Evolutionary conservation across 2,888 invertebrate species (phyloP), one percentile per base, ranked within the genome.

Genomic region (Cataglyphis cursor): DNA sequence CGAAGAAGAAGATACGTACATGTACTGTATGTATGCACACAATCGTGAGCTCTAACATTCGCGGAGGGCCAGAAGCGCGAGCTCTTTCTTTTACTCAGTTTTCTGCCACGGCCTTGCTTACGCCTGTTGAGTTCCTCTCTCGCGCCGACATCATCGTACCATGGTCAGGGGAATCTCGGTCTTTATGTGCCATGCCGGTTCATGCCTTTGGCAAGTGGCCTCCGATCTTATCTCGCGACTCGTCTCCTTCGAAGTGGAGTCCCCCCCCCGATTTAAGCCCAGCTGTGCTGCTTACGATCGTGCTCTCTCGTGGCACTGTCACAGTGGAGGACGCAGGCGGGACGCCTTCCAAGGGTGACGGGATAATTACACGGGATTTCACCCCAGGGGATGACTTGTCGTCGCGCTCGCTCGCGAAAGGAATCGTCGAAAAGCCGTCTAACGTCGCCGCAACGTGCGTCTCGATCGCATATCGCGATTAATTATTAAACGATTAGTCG

Each of bases 141-240:
- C 78, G 80, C 31, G 51, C 74, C 51, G 61, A 72, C 64, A 44
- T 76, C 38, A 74, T 64, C 84, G 75, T 65, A 54, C 61, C 28
- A 61, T 28, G 61, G 28, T 41, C 54, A 35, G 59, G 54, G 61
- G 28, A 75, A 73, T 61, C 78, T 68, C 78, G 64, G 82, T 54
- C 80, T 83, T 83, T 82, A 81, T 51, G 48, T n/a, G 48, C n/a
- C 48, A 51, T 64, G 74, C 54, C n/a, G 38, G 41, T 51, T 44
- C 66, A 64, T 65, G 73, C 66, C 65, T 80, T 85, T 44, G 18
- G 81, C 75, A 86, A 80, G 83, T 80, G 70, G 65, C 72, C 82
- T 84, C 81, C 82, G 91, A 91, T 88, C 83, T 86, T 92, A 91
- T 91, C 90, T 87, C 84, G 83, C 78, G 85, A 85, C 88, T 87